A percentile compares a stretch with the other conserved stretches of the same genome.
These are phyloP conservation scores for Philaenus spumarius DNA, from an alignment of 1,140 invertebrate genomes.

Conservation along the genomic window DNA sequence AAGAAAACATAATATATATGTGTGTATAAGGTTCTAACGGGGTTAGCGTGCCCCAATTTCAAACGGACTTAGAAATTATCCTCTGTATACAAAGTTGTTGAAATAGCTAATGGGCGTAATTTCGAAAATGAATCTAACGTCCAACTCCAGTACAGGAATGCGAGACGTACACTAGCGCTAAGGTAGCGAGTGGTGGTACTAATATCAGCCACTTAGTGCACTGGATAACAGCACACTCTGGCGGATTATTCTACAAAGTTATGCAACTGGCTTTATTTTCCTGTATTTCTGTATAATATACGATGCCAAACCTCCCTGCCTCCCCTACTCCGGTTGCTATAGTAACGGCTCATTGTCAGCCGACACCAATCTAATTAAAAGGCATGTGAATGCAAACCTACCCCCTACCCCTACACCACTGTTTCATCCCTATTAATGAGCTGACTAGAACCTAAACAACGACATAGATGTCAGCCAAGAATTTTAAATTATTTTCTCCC, in stretches of 20 bases:
- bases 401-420: background rate
- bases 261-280: background rate
- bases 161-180: background rate
- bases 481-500: no score
- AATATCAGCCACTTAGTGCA: no score
- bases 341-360: slow-evolving; percentile 3
- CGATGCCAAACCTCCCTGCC: background rate
- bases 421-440: slow-evolving; percentile 2
- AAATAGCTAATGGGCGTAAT: no score
- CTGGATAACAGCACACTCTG: background rate
- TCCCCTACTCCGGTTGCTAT: background rate
- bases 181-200: no score
- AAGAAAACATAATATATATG: no score
- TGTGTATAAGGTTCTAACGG: no score
- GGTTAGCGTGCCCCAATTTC: no score
- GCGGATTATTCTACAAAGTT: background rate
- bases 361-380: slow-evolving; percentile 13
- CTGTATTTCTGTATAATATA: background rate
- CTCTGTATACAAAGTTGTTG: no score
- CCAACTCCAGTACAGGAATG: no score
- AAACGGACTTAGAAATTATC: no score
- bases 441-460: background rate
- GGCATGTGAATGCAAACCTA: background rate
- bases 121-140: no score
- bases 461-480: no score